Conservation (phyloP, 2,888 invertebrate species). For the Catocala nupta region DNA sequence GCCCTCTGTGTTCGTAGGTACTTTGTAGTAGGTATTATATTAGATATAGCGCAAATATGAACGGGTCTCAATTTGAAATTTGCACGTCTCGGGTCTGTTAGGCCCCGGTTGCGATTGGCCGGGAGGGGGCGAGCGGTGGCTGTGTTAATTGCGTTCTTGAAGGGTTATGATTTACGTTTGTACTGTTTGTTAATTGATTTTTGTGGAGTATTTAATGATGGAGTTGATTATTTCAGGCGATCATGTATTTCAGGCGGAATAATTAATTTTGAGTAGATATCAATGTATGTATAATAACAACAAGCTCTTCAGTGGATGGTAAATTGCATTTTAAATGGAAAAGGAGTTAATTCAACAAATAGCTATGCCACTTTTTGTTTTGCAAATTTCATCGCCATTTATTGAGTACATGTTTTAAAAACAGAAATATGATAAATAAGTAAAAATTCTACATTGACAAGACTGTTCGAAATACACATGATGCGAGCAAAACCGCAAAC, state of each 20-base stretch:
- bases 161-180: slow-evolving; percentile 68
- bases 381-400: no score
- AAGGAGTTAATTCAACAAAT: no score
- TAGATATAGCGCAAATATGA: slow-evolving; percentile 63
- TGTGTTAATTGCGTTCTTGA: slow-evolving; percentile 84
- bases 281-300: no score
- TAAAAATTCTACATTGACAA: no score
- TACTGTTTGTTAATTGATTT: slow-evolving; percentile 58
- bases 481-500: no score
- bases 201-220: slow-evolving; percentile 40
- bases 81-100: slow-evolving; percentile 65
- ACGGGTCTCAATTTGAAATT: slow-evolving; percentile 76
- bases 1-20: slow-evolving; percentile 61
- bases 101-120: slow-evolving; percentile 67
- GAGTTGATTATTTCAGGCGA: slow-evolving; percentile 34
- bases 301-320: no score
- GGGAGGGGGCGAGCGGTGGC: slow-evolving; percentile 56
- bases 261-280: neutral
- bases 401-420: no score
- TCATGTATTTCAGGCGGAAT: slow-evolving; percentile 16
- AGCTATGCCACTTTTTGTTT: no score
- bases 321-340: no score
- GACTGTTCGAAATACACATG: no score
- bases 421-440: no score
- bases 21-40: slow-evolving; percentile 51